Evolutionary conservation across 2,113 vertebrate species (phyloP).

Genomic region (Hydrolagus affinis): DNA sequence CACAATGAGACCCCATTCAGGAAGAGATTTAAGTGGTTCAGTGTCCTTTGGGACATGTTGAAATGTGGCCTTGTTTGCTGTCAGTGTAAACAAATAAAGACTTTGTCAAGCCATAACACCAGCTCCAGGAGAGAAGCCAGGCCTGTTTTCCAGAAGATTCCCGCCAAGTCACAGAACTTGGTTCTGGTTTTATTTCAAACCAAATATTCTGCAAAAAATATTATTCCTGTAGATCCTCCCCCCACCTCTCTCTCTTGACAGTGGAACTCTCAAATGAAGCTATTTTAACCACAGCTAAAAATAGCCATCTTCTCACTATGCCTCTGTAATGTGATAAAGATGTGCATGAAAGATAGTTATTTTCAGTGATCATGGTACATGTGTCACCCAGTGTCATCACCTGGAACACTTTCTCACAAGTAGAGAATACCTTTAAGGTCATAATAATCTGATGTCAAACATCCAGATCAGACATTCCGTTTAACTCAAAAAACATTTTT

Average conservation of each 20-base stretch:
- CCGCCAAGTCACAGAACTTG: not conserved
- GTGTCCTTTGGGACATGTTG: not conserved
- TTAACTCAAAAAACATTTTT: too few relatives aligned
- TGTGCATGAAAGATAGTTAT: too few relatives aligned
- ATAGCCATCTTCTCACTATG: too few relatives aligned
- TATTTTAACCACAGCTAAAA: too few relatives aligned
- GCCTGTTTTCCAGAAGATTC: not conserved
- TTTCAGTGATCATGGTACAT: too few relatives aligned
- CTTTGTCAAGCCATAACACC: too few relatives aligned
- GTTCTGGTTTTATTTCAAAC: not conserved
- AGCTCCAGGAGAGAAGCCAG: not conserved
- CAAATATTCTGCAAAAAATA: not conserved
- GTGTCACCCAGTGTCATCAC: not conserved
- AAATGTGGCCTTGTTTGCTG: not conserved
- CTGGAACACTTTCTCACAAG: not conserved
- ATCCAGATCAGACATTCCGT: too few relatives aligned
- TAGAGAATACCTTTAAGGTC: too few relatives aligned
- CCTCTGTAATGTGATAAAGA: too few relatives aligned
- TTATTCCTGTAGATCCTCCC: too few relatives aligned
- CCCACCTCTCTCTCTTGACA: not conserved
- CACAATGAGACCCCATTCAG: too few relatives aligned
- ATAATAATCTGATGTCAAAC: too few relatives aligned
- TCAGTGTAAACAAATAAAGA: conserved; percentile 6
- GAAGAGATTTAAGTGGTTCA: not conserved
- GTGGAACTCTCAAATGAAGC: not conserved